Base-by-base conservation (phyloP, 1,140 invertebrate species). In the Vanessa tameamea region DNA sequence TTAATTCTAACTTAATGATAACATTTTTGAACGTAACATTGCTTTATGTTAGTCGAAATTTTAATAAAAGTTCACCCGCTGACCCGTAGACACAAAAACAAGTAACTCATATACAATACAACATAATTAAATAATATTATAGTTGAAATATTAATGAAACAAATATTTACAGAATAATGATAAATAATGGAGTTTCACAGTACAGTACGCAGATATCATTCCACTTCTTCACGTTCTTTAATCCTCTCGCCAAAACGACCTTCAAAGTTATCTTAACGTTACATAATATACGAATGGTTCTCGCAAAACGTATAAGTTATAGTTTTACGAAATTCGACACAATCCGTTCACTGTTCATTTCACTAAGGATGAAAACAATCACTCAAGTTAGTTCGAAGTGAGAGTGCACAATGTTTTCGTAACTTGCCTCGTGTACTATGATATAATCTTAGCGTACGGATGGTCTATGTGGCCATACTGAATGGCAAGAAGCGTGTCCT, bases 401-500 rank as follows among this genome's bases (percentile, higher is more conserved):
- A 43, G 8, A 68, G 51, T 23, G 26, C 69, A 72, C 69, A 51
- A 64, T 9, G 53, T 57, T 4, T 23, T 50, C 37, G 37, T 43
- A 14, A 14, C 8, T 4, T 16, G 55, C 26, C 50, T 61, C 65
- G 12, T 50, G 23, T 75, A 83, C 84, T 89, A 92, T 79, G 87
- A 89, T 50, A 96, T 94, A 43, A 93, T 79, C 73, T 92, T 86
- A 43, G 95, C 94, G 96, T 97, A 98, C 6, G 96, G 96, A 88
- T 98, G 97, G 61, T 96, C 94, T 78, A 97, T 93, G 78, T 95
- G 94, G 20, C 97, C 97, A 84, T 98, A 98, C 82, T 98, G 97
- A 76, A 99, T 99, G 73, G 97, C 96, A 7, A 94, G 93, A 9
- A 99, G 93, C 55, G 95, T 94, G 69, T 97, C 95, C 66, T 95